Evolutionary conservation across 2,797 vertebrate species (phyloP).

Genomic region (Poeciliopsis gracilis): DNA sequence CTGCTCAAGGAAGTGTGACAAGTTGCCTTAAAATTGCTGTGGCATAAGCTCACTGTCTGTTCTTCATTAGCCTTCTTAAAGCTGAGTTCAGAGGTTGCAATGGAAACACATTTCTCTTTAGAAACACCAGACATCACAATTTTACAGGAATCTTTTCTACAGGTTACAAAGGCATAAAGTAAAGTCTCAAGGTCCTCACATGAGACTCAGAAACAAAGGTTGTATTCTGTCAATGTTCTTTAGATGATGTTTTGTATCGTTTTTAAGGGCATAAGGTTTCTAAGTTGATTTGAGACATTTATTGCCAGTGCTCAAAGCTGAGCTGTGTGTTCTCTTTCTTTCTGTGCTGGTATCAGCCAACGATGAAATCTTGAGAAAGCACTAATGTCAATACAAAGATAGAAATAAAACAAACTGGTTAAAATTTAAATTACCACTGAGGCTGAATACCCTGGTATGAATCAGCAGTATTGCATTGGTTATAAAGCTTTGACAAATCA

Average conservation of each 20-base stretch:
- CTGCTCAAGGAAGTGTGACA: too few relatives aligned
- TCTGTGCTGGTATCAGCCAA: too few relatives aligned
- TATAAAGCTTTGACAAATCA: slow-evolving; percentile 35
- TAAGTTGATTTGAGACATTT: not conserved
- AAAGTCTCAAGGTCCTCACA: not conserved
- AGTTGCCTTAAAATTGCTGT: not conserved
- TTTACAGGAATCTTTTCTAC: not conserved
- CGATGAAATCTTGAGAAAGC: not conserved
- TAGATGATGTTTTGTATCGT: not conserved
- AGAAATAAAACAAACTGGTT: not conserved
- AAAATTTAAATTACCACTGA: slow-evolving; percentile 1
- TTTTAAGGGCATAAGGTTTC: not conserved
- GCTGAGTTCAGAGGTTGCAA: not conserved
- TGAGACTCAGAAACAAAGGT: not conserved
- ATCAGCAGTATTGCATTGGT: slow-evolving; percentile 3
- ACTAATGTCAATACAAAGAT: not conserved
- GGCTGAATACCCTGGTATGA: not conserved
- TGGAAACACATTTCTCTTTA: not conserved
- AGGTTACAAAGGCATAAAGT: not conserved
- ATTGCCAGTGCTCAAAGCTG: not conserved
- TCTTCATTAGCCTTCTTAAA: not conserved
- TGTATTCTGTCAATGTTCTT: not conserved
- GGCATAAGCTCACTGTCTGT: not conserved
- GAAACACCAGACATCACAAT: not conserved
- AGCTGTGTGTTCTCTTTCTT: not conserved